These are phyloP conservation scores for Amphilophus citrinellus DNA, from an alignment of 2,113 vertebrate species.

Conservation along the genomic window DNA sequence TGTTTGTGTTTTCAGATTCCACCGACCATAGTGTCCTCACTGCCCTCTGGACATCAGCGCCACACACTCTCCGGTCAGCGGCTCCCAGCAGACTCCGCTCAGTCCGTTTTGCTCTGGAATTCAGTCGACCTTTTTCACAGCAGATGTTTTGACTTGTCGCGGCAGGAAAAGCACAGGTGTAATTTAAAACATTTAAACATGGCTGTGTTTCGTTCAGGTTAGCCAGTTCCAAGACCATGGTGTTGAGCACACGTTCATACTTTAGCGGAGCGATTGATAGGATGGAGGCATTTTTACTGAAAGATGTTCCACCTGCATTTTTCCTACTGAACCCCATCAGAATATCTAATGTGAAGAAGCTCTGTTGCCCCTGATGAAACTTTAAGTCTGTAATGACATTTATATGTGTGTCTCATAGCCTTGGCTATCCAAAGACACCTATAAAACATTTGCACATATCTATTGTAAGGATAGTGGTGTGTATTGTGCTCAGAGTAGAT, in stretches of 20 bases:
- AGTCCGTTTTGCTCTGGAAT: slow-evolving; percentile 29
- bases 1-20: slow-evolving; percentile 68
- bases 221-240: background rate
- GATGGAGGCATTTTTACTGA: background rate
- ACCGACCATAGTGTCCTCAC: slow-evolving; percentile 61
- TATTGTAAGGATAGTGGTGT: slow-evolving; percentile 43
- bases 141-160: background rate
- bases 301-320: background rate
- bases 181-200: background rate
- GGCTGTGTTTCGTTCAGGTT: background rate
- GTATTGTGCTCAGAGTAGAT: slow-evolving; percentile 34
- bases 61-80: background rate
- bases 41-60: slow-evolving; percentile 19
- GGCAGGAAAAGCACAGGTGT: slow-evolving; percentile 11
- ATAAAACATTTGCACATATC: slow-evolving; percentile 64
- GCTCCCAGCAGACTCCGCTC: slow-evolving; percentile 9
- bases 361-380: background rate
- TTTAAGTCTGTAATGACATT: slow-evolving; percentile 43
- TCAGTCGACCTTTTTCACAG: slow-evolving; percentile 19
- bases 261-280: background rate
- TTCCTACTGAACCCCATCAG: background rate
- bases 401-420: slow-evolving; percentile 52
- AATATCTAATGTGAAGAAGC: background rate
- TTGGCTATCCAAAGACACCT: slow-evolving; percentile 14
- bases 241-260: background rate